A percentile compares a stretch with the other conserved stretches of the same genome.
These are phyloP conservation scores for Microhierax caerulescens DNA, from an alignment of 2,797 vertebrate species.

Conservation along the genomic window DNA sequence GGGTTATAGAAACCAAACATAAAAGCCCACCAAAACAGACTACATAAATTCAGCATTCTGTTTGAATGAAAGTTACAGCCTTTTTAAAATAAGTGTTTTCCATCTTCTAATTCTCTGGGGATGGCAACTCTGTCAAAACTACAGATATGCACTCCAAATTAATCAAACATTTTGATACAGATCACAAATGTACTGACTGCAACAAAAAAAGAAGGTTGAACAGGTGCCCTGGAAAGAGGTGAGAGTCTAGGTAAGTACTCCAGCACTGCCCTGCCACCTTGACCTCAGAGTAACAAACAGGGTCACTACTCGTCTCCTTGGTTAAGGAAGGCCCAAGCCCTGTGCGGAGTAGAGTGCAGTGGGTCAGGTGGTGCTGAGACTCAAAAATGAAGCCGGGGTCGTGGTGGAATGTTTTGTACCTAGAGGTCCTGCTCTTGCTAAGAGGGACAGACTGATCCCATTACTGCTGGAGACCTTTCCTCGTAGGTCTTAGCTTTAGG, in stretches of 20 bases:
- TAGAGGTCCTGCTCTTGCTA: neutral
- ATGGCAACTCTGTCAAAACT: neutral
- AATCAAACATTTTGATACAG: neutral
- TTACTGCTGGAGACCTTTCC: neutral
- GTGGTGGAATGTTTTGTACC: no score
- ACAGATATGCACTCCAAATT: neutral
- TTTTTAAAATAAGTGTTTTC: neutral
- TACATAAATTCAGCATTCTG: neutral
- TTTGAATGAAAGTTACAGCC: neutral
- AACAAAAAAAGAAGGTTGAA: neutral
- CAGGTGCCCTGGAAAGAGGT: neutral
- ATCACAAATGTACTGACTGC: neutral
- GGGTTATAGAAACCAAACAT: neutral
- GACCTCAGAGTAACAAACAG: neutral
- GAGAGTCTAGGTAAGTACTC: neutral
- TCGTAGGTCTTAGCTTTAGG: neutral
- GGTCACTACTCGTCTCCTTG: neutral
- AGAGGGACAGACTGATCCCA: neutral
- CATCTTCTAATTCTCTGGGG: neutral
- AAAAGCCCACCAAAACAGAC: neutral
- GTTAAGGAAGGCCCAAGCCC: neutral
- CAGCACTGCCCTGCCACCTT: neutral
- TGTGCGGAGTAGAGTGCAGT: neutral
- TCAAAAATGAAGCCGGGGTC: neutral
- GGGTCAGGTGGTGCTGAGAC: neutral